A percentile compares a stretch with the other conserved stretches of the same genome.
phyloP scores from a whole-genome alignment of 2,888 invertebrate genomes.

The Tenodera sinensis region DNA sequence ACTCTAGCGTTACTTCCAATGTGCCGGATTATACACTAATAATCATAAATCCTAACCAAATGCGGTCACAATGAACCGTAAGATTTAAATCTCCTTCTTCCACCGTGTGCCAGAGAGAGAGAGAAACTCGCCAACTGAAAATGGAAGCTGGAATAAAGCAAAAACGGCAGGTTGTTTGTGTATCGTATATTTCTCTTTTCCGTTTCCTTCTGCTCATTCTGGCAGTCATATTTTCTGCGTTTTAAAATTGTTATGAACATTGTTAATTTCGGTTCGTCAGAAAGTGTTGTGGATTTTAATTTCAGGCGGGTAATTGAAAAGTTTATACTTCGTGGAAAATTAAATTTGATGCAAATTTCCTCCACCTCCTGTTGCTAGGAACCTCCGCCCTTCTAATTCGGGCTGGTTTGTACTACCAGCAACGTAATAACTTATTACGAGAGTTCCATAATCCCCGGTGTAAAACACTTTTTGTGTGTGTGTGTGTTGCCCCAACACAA shows the following conservation, averaged over 20 bases:
- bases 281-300: slow-evolving; percentile 27
- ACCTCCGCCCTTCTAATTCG: not conserved
- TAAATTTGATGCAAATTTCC: slow-evolving; percentile 28
- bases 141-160: not conserved
- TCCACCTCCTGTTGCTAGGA: slow-evolving; percentile 20
- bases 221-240: slow-evolving; percentile 8
- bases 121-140: not conserved
- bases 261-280: slow-evolving; percentile 28
- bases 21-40: slow-evolving; percentile 4
- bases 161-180: not conserved
- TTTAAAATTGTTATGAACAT: slow-evolving; percentile 19
- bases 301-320: slow-evolving; percentile 29
- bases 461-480: slow-evolving; percentile 1
- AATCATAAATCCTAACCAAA: slow-evolving; percentile 4
- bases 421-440: slow-evolving; percentile 24
- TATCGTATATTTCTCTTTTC: not conserved
- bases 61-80: not conserved
- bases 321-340: slow-evolving; percentile 27
- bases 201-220: not conserved
- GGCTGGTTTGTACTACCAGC: slow-evolving; percentile 4
- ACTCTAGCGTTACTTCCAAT: not conserved
- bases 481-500: not conserved
- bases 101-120: not conserved
- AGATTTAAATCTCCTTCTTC: not conserved
- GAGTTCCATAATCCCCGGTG: slow-evolving; percentile 10